phyloP scores from a whole-genome alignment of 2,797 vertebrate genomes.

The Dicrostonyx torquatus region DNA sequence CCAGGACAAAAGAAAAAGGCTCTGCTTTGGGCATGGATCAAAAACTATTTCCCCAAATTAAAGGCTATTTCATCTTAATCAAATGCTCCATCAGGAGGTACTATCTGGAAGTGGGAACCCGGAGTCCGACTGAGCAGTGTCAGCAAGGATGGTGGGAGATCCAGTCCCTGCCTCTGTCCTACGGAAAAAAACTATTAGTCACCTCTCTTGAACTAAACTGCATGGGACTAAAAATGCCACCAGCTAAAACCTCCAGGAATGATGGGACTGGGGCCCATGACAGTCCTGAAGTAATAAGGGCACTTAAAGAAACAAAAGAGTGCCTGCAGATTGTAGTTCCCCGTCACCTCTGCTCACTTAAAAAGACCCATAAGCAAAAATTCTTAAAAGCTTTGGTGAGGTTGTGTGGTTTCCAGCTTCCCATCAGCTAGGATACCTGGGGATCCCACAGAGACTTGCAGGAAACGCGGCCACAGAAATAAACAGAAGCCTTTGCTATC shows the following conservation, averaged over 20 bases:
- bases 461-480: constrained; percentile 66
- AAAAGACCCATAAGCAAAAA: constrained; percentile 70
- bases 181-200: constrained; percentile 5
- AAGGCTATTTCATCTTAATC: constrained; percentile 2
- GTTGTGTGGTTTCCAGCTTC: constrained; percentile 58
- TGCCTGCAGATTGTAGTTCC: constrained; percentile 21
- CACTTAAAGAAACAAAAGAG: constrained; percentile 9
- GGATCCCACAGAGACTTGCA: constrained; percentile 60
- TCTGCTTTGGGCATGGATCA: background rate
- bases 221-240: constrained; percentile 20
- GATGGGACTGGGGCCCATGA: background rate
- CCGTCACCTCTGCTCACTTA: constrained; percentile 26
- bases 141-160: background rate
- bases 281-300: constrained; percentile 53
- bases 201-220: constrained; percentile 51
- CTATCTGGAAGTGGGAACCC: background rate
- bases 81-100: background rate
- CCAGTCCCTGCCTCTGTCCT: background rate
- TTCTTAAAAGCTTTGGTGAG: constrained; percentile 49
- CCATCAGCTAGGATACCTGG: constrained; percentile 41
- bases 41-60: constrained; percentile 31
- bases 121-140: background rate
- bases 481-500: constrained; percentile 76
- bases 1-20: background rate
- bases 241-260: constrained; percentile 56